Percentiles rank a stretch among this genome's conserved stretches.
These are phyloP conservation scores for Papilio glaucus DNA, from an alignment of 1,140 invertebrate genomes.

Conservation along the genomic window DNA sequence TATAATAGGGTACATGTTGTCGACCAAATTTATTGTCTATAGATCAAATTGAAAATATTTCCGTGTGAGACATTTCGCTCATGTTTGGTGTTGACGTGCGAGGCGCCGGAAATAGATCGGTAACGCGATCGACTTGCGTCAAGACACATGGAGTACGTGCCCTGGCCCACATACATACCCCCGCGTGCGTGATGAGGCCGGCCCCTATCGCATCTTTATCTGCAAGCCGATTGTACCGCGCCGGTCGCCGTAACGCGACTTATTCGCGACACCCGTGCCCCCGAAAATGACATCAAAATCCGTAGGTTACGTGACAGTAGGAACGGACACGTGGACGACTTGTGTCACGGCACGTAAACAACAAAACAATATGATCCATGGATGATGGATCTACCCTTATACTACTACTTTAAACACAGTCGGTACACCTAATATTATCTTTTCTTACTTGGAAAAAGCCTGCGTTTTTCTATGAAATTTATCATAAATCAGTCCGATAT, in stretches of 20 bases:
- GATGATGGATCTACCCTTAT: too few species aligned
- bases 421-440: background rate
- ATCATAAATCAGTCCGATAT: too few species aligned
- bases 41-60: background rate
- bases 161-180: background rate
- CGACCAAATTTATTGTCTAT: background rate
- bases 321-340: too few species aligned
- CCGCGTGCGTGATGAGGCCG: background rate
- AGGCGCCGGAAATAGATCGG: conserved; percentile 24
- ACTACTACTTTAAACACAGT: background rate
- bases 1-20: background rate
- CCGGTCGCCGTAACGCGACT: background rate
- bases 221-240: background rate
- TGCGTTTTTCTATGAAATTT: too few species aligned
- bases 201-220: conserved; percentile 6
- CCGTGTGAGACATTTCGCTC: conserved; percentile 1
- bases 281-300: background rate
- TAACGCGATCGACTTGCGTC: conserved; percentile 15
- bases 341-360: conserved; percentile 8
- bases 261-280: conserved; percentile 9
- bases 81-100: conserved; percentile 11
- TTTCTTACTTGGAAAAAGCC: too few species aligned
- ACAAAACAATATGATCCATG: background rate
- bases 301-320: background rate
- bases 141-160: conserved; percentile 22